phyloP scores from a whole-genome alignment of 2,797 vertebrate genomes.

The Tinamus major region DNA sequence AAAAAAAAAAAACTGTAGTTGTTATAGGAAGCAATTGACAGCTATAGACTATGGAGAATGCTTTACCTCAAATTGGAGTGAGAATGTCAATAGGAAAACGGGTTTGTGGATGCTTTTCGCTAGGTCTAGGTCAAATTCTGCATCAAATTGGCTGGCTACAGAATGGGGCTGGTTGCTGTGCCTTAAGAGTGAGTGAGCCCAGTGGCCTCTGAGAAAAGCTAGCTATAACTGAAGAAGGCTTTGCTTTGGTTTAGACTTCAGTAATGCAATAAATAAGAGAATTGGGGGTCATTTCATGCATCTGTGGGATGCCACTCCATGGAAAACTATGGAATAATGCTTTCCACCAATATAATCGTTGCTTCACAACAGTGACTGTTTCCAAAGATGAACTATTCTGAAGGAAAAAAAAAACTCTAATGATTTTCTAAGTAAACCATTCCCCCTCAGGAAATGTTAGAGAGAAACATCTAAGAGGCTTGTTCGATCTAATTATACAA shows the following conservation, averaged over 20 bases:
- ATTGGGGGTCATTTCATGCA: not conserved
- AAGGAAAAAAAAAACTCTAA: not conserved
- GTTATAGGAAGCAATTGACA: not conserved
- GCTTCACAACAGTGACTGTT: not conserved
- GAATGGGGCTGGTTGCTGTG: not conserved
- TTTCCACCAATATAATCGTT: not conserved
- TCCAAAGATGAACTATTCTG: not conserved
- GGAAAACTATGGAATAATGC: rapidly evolving
- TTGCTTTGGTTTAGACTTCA: not conserved
- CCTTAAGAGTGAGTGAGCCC: not conserved
- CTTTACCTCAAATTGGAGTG: not conserved
- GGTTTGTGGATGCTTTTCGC: not conserved
- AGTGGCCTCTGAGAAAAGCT: not conserved
- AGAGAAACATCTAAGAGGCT: not conserved
- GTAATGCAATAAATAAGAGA: not conserved
- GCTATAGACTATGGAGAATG: not conserved
- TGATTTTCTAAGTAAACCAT: slow-evolving; percentile 7
- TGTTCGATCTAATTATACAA: not conserved
- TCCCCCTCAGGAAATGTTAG: not conserved
- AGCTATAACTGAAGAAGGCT: not conserved
- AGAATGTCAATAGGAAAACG: not conserved
- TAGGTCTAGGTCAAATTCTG: not conserved
- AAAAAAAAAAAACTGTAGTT: not conserved
- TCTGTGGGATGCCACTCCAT: not conserved
- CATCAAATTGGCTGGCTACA: not conserved